phyloP scores from a whole-genome alignment of 2,888 invertebrate genomes.

The Diloba caeruleocephala region DNA sequence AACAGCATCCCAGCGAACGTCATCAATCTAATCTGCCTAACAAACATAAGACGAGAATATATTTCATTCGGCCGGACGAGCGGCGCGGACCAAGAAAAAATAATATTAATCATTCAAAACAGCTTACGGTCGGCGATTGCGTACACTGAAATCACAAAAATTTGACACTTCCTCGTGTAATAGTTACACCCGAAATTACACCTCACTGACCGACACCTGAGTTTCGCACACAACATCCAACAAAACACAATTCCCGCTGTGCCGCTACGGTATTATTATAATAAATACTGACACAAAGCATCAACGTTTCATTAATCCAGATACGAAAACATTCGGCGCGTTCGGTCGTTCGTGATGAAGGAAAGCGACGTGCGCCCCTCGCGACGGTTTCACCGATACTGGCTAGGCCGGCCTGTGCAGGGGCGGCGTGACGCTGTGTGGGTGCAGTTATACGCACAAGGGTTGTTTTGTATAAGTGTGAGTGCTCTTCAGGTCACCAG shows the following conservation, averaged over 20 bases:
- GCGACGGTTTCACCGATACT: conserved; percentile 66
- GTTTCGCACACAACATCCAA: conserved; percentile 48
- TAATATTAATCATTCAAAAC: conserved; percentile 60
- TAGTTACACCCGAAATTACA: conserved; percentile 56
- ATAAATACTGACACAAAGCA: conserved; percentile 54
- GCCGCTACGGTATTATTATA: conserved; percentile 41
- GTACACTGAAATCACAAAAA: conserved; percentile 58
- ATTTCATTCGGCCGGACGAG: conserved; percentile 45
- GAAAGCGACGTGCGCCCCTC: conserved; percentile 54
- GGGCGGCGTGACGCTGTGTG: conserved; percentile 55
- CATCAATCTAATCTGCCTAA: conserved; percentile 53
- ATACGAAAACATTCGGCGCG: conserved; percentile 58
- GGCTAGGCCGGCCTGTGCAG: conserved; percentile 59
- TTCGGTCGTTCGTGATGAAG: conserved; percentile 51
- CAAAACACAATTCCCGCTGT: conserved; percentile 49
- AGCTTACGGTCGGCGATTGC: conserved; percentile 60
- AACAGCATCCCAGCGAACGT: conserved; percentile 41
- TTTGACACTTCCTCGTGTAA: conserved; percentile 55
- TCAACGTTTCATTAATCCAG: conserved; percentile 52
- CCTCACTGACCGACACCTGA: conserved; percentile 50
- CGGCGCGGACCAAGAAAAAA: conserved; percentile 48
- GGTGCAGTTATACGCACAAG: conserved; percentile 55
- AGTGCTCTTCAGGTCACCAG: conserved; percentile 83
- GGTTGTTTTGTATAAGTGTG: conserved; percentile 69
- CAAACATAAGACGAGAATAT: conserved; percentile 50